Base-by-base conservation (phyloP, 2,888 invertebrate species). In the Nebria brevicollis region DNA sequence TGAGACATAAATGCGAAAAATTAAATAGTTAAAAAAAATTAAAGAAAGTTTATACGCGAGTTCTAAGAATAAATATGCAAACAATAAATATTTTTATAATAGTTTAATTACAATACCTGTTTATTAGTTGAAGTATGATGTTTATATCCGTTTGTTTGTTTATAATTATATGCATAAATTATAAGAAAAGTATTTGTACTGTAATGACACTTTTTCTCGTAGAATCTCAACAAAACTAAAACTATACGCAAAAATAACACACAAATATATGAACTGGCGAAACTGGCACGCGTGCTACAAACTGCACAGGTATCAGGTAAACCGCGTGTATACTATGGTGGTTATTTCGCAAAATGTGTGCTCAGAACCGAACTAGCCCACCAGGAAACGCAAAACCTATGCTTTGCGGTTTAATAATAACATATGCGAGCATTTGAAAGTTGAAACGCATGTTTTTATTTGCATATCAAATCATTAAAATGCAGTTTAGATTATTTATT, bases 221-320 rank as follows among this genome's bases (percentile, higher is more conserved):
- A 26, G 26, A 54, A 26, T 26, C 70, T 70, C 11, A 70, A 70
- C 70, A 15, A 70, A 26, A 11, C 11, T 13, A 13, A 26, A 11
- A 42, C 41, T 68, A 42, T 68, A 68, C 41, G 77, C 77, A 77
- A 77, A 77, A 68, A 41, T n/a, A 10, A 25, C 26, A 65, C 13
- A 54, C 13, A 54, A 25, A 13, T 34, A 70, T 13, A 10, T 13
- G 25, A 11, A 70, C 70, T 75, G 54, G 75, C 64, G 64, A 64
- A 75, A 75, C 75, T 75, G 75, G 75, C 75, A 75, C 75, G 54
- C 75, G 75, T 43, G n/a, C 26, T 34, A 66, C 66, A 75, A 75
- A 66, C 70, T 26, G n/a, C 13, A 43, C 64, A 75, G 75, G 42
- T 34, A 13, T 25, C 54, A 54, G 64, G 64, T 65, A 10, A 8